Evolutionary conservation across 2,113 vertebrate genomes (phyloP).

Genomic region (Theristicus caerulescens): DNA sequence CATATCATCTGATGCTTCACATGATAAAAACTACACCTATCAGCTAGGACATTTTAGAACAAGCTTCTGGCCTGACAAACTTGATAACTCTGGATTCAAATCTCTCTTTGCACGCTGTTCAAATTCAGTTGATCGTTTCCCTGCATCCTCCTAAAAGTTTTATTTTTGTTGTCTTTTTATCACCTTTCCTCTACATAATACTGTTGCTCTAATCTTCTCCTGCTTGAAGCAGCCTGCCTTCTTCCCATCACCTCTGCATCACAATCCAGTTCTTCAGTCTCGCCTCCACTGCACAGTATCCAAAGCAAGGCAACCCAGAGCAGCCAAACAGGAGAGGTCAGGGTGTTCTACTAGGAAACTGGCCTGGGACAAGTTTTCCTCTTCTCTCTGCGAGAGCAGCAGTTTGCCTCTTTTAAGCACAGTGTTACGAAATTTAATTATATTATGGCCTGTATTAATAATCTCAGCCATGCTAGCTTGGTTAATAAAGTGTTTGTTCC

Average conservation of each 20-base stretch:
- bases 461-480: background rate
- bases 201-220: background rate
- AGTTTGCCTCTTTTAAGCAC: background rate
- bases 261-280: background rate
- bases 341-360: background rate
- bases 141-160: background rate
- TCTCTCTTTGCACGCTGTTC: background rate
- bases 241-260: background rate
- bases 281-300: background rate
- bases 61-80: background rate
- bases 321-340: background rate
- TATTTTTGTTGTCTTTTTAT: background rate
- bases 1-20: background rate
- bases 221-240: background rate
- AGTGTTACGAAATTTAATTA: background rate
- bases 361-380: background rate
- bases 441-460: background rate
- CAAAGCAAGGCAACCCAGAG: background rate
- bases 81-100: background rate
- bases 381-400: background rate
- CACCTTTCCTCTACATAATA: background rate
- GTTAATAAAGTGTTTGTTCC: background rate
- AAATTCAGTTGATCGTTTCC: background rate
- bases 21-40: background rate
- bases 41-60: background rate